Conservation (phyloP, 1,140 invertebrate species). For the Sycophila sp. region DNA sequence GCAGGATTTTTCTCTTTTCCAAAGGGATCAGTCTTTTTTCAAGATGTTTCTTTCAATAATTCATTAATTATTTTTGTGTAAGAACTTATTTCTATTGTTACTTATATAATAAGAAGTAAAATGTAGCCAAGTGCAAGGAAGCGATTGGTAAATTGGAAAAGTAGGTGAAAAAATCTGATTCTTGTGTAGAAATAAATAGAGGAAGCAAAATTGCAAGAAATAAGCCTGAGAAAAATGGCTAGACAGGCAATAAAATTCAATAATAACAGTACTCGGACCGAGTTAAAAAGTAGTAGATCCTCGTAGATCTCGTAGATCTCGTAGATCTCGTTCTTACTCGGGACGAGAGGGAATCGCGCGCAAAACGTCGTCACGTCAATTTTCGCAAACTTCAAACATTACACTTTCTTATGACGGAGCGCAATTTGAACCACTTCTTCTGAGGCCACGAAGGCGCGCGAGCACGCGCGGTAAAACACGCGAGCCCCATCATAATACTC, state of each 20-base stretch:
- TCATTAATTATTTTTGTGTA: too few species aligned
- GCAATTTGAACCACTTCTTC: slow-evolving; percentile 30
- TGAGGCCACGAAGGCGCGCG: background rate
- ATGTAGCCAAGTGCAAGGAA: too few species aligned
- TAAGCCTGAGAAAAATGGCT: slow-evolving; percentile 18
- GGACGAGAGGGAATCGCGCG: background rate
- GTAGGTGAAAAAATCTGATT: too few species aligned
- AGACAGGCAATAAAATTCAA: slow-evolving; percentile 26
- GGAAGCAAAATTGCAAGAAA: too few species aligned
- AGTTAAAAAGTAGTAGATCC: too few species aligned
- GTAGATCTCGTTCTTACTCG: slow-evolving; percentile 18
- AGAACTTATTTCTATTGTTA: too few species aligned
- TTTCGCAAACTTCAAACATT: slow-evolving; percentile 35
- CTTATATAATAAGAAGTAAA: too few species aligned
- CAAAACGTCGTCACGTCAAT: slow-evolving; percentile 26
- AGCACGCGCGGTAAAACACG: background rate
- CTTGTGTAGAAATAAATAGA: too few species aligned
- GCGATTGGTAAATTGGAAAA: too few species aligned
- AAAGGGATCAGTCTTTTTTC: too few species aligned
- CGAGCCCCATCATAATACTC: slow-evolving; percentile 25
- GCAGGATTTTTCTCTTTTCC: too few species aligned
- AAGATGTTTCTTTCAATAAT: too few species aligned
- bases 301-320: background rate
- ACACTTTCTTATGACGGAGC: slow-evolving; percentile 14
- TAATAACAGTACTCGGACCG: slow-evolving; percentile 25